Base-by-base conservation (phyloP, 2,888 invertebrate genomes). In the Euproctis similis region DNA sequence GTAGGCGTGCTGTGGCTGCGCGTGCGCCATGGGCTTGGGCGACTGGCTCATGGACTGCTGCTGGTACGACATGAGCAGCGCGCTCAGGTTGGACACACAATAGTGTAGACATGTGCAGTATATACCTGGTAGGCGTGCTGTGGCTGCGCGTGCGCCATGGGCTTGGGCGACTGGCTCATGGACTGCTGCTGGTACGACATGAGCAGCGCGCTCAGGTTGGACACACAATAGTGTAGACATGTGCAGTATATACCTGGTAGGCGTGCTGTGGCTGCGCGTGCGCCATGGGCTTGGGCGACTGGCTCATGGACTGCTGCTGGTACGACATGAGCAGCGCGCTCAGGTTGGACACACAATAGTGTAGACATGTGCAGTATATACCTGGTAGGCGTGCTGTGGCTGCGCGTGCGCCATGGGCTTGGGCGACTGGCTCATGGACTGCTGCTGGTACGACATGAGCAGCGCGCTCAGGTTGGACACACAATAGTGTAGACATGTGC, bases 161-260 rank as follows among this genome's bases (percentile, higher is more conserved):
- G 77, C 42, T 85, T 84, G 32, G 80, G 78, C 35, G 86, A 80
- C 46, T 77, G 75, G 38, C 70, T 58, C 58, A 63, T 58, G 1
- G 68, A 84, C 44, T 81, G 85, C 14, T 85, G 85, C 58, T 85
- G 85, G 49, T 84, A 81, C 34, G 84, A 81, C 68, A 84, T 74
- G 52, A 86, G 64, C 53, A 84, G 59, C 33, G 66, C 72, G 61
- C 69, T 74, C 44, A 82, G 60, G 56, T 72, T 78, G 44, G n/a
- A n/a, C n/a, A n/a, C n/a, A n/a, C n/a, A n/a, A n/a, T n/a, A n/a
- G n/a, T n/a, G n/a, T n/a, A n/a, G n/a, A n/a, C n/a, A n/a, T n/a
- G n/a, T n/a, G 8, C 6, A 12, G 10, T 21, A 1, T 4, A 8
- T 34, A 80, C 78, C 65, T 86, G 87, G 53, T 82, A 82, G 26